Conservation (phyloP, 2,888 invertebrate species). For the Cataglyphis cursor region DNA sequence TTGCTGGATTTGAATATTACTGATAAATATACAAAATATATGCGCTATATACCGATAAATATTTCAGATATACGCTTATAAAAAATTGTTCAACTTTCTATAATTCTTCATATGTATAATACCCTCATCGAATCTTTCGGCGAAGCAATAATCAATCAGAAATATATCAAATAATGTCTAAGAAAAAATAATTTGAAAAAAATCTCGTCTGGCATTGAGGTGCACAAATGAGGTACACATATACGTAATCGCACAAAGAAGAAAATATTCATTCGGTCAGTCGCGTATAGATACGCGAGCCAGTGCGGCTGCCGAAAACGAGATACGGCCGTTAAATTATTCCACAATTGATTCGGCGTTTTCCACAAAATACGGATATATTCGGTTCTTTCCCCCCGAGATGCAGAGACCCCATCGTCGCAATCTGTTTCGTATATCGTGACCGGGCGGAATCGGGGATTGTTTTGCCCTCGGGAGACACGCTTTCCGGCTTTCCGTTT, state of each 20-base stretch:
- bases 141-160: conserved; percentile 19
- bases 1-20: conserved; percentile 20
- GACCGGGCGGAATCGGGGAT: conserved; percentile 27
- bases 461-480: conserved; percentile 49
- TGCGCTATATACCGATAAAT: background rate
- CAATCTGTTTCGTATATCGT: conserved; percentile 76
- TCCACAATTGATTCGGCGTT: conserved; percentile 42
- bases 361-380: conserved; percentile 72
- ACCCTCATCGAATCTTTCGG: conserved; percentile 17
- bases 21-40: background rate
- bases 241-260: conserved; percentile 71
- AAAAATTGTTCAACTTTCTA: background rate
- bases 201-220: background rate
- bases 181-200: background rate
- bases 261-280: background rate
- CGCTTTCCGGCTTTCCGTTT: conserved; percentile 59
- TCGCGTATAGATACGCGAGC: background rate
- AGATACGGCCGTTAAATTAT: conserved; percentile 64
- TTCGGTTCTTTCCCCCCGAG: conserved; percentile 64
- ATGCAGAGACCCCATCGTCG: conserved; percentile 36
- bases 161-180: background rate
- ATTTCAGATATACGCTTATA: background rate
- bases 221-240: background rate
- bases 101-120: background rate
- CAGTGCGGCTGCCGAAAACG: conserved; percentile 28